Base-by-base conservation (phyloP, 2,888 invertebrate genomes). In the Phengaris arion region DNA sequence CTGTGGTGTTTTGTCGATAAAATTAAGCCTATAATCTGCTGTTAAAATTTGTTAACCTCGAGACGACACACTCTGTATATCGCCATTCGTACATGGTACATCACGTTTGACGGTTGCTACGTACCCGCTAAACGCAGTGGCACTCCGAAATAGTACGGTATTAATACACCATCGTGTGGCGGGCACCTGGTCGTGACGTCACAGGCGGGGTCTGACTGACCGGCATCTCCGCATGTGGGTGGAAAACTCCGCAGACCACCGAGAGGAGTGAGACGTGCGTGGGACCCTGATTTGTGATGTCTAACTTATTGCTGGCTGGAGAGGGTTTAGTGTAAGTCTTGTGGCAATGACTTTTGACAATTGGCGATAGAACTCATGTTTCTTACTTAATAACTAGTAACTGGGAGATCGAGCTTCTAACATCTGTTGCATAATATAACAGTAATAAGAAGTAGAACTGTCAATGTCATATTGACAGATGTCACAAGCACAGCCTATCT, bases 111-210 rank as follows among this genome's bases (percentile, higher is more conserved):
- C 35, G 64, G 12, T 12, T 10, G 35, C 35, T 9, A 5, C 52
- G 52, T 52, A 10, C 52, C 10, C 35, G 48, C 52, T 52, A 9
- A 45, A 10, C 12, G 64, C 64, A 64, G 57, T 15, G 15, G 59
- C 59, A 64, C 59, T 8, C 59, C 10, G 35, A 45, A 64, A 64
- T 64, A 64, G 64, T 64, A 10, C 64, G 64, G 35, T 64, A 64
- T 45, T 45, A 12, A 64, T 64, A 64, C 35, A 35, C 35, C 35
- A 45, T 35, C 64, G 45, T 45, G 64, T 64, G 64, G 64, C 64
- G 10, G 35, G 12, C 64, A 64, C 64, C 64, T 64, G 64, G 64
- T 12, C 64, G 35, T 64, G 64, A 64, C 64, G 64, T 64, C 64
- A 64, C 12, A 35, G 59, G 35, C 35, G 35, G 64, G 64, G 64